Evolutionary conservation across 2,888 invertebrate species (phyloP), one percentile per base, ranked within the genome.

Genomic region (Clunio marinus): DNA sequence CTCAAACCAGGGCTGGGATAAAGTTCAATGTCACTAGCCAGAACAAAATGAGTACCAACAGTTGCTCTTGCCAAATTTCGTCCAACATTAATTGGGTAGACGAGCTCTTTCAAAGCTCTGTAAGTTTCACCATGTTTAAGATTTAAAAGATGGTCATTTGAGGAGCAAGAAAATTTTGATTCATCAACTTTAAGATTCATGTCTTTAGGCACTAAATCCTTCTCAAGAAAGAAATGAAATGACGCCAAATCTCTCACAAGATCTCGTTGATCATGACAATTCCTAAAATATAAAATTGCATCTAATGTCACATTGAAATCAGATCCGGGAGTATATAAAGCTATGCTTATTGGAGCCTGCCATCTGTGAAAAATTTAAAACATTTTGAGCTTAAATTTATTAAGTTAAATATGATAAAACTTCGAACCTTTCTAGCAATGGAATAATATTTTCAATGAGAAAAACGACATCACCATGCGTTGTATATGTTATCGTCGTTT

Each of bases 381-480:
- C n/a, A n/a, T n/a, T n/a, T n/a, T n/a, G n/a, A n/a, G n/a, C n/a
- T n/a, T n/a, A n/a, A n/a, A n/a, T n/a, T n/a, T n/a, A n/a, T n/a
- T n/a, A n/a, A n/a, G n/a, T n/a, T n/a, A n/a, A n/a, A n/a, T n/a
- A n/a, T n/a, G n/a, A n/a, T n/a, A n/a, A n/a, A n/a, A n/a, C n/a
- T n/a, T n/a, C n/a, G n/a, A n/a, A n/a, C n/a, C n/a, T 84, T 76
- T 91, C 88, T 75, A 93, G 80, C 73, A 95, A 81, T 70, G 93
- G 91, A 76, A 87, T 85, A 73, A 94, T 82, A 79, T 95, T 95
- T 78, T 94, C 91, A 75, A n/a, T n/a, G 2, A 95, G 84, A 81
- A 93, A 95, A 73, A 93, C 91, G 80, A 86, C 92, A 74, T 94
- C 94, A 2, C 91, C 92, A 78, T 95, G 95, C 13, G 94, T 95